Conservation (phyloP, 2,113 vertebrate species). For the Ammospiza nelsoni region DNA sequence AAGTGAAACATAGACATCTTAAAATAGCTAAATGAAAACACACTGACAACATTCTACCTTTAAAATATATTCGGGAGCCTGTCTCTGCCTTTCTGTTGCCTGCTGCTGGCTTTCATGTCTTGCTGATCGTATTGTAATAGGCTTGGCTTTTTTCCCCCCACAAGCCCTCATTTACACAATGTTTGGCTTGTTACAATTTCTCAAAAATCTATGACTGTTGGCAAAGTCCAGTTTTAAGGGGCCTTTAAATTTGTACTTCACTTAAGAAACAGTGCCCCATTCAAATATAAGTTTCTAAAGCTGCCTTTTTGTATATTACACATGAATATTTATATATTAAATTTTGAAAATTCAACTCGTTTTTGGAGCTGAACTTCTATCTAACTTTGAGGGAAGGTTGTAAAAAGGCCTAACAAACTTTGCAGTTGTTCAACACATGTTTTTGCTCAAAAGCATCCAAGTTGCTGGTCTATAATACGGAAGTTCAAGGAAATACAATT, state of each 20-base stretch:
- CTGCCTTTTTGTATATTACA: constrained; percentile 23
- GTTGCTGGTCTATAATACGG: constrained; percentile 2
- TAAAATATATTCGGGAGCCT: constrained; percentile 73
- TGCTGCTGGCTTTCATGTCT: constrained; percentile 67
- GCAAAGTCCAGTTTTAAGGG: constrained; percentile 54
- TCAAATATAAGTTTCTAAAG: constrained; percentile 45
- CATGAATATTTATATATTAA: constrained; percentile 58
- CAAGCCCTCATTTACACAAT: constrained; percentile 62
- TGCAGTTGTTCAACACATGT: neutral
- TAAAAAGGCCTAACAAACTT: constrained; percentile 28
- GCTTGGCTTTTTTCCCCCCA: constrained; percentile 5
- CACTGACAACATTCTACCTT: constrained; percentile 72
- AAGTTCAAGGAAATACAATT: constrained; percentile 63
- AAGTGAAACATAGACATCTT: constrained; percentile 72
- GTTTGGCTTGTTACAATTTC: constrained; percentile 60
- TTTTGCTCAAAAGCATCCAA: constrained; percentile 37
- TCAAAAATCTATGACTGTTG: constrained; percentile 40
- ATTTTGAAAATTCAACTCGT: constrained; percentile 40
- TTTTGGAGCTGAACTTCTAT: constrained; percentile 25
- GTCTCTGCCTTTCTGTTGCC: constrained; percentile 52
- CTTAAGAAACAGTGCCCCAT: constrained; percentile 42
- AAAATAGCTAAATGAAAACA: constrained; percentile 76
- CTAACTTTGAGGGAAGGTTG: neutral
- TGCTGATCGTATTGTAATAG: constrained; percentile 62
- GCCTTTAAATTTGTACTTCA: constrained; percentile 41